Conservation (phyloP, 2,113 vertebrate genomes). For the Variabilichromis moorii region DNA sequence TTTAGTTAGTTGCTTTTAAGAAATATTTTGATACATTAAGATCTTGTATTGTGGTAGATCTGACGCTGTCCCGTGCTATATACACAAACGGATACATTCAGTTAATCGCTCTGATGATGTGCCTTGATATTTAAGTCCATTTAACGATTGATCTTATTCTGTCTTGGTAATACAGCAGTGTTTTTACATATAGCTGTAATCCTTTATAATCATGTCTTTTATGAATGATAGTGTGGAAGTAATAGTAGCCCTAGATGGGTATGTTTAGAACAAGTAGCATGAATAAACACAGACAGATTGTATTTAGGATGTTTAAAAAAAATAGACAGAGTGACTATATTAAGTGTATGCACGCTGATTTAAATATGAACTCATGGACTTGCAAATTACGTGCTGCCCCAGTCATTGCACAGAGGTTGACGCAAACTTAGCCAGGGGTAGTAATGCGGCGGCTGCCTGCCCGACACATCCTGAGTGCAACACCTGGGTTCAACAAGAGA, state of each 20-base stretch:
- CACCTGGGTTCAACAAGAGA: not conserved
- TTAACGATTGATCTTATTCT: not conserved
- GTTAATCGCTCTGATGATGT: not conserved
- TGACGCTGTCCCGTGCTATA: not conserved
- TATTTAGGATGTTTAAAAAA: not conserved
- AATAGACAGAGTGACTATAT: not conserved
- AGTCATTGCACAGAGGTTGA: not conserved
- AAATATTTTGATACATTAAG: not conserved
- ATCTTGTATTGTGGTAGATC: not conserved
- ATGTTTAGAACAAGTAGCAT: not conserved
- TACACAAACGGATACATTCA: not conserved
- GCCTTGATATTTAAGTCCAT: not conserved
- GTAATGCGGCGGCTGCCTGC: not conserved
- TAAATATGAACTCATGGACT: not conserved
- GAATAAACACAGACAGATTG: not conserved
- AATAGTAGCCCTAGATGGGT: not conserved
- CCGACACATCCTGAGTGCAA: not conserved
- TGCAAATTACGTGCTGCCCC: not conserved
- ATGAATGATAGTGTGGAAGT: not conserved
- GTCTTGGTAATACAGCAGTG: not conserved
- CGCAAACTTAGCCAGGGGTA: not conserved
- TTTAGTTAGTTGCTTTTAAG: not conserved
- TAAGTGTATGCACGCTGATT: not conserved
- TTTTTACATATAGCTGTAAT: not conserved
- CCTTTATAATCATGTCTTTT: not conserved